These are phyloP conservation scores for Xylota segnis DNA, from an alignment of 2,888 invertebrate species.

Conservation along the genomic window DNA sequence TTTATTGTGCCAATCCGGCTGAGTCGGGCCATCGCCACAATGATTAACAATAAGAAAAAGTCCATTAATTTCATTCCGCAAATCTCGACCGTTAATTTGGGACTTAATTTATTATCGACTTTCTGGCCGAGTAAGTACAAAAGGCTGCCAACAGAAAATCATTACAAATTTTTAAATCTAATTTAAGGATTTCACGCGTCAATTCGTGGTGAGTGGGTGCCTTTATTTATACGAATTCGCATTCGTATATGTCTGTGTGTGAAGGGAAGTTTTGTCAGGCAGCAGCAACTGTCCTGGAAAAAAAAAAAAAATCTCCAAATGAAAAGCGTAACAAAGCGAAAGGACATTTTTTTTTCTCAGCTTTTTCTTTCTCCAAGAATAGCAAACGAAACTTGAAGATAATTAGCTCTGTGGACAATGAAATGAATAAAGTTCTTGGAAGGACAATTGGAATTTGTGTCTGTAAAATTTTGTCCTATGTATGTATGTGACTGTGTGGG, in stretches of 20 bases:
- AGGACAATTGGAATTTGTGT: constrained; percentile 24
- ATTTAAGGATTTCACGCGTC: constrained; percentile 62
- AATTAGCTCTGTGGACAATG: constrained; percentile 47
- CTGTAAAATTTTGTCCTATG: no score
- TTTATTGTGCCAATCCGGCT: constrained; percentile 30
- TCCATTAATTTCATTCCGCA: constrained; percentile 62
- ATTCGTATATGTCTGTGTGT: neutral
- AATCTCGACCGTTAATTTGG: constrained; percentile 63
- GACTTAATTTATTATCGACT: constrained; percentile 64
- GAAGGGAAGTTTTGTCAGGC: no score
- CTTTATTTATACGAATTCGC: no score
- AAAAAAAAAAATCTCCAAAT: constrained; percentile 3
- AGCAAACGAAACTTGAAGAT: constrained; percentile 21
- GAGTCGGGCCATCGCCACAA: constrained; percentile 37
- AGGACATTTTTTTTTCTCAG: constrained; percentile 18
- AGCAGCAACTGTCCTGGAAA: constrained; percentile 32
- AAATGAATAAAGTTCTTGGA: constrained; percentile 36
- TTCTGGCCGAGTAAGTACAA: constrained; percentile 52
- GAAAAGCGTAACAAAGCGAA: constrained; percentile 50
- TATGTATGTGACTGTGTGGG: neutral
- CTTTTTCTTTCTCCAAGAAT: constrained; percentile 7
- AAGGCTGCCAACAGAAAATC: constrained; percentile 52
- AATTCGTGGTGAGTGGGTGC: constrained; percentile 9
- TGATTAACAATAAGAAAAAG: constrained; percentile 68
- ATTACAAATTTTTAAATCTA: constrained; percentile 63